Percentiles rank a stretch among this genome's conserved stretches.
These are phyloP conservation scores for Anolis sagrei DNA, from an alignment of 2,113 vertebrate species.

Conservation along the genomic window DNA sequence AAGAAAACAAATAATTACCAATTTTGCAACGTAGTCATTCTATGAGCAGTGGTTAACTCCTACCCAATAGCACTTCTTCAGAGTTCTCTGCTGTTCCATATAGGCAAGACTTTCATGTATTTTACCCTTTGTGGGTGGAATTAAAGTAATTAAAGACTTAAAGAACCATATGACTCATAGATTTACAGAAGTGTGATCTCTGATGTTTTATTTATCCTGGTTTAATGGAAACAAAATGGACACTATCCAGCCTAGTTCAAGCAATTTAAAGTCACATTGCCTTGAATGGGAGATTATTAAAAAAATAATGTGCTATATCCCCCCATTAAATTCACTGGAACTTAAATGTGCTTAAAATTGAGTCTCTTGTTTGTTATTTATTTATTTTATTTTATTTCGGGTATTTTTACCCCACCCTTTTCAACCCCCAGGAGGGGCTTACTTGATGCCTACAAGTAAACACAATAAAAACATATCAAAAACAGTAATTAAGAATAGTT, in stretches of 20 bases:
- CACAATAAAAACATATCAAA: too few species aligned
- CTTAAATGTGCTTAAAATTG: background rate
- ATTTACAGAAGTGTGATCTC: slow-evolving; percentile 1
- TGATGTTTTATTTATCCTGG: background rate
- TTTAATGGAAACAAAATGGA: background rate
- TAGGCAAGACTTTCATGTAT: background rate
- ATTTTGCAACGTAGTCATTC: background rate
- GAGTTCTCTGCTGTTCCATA: background rate
- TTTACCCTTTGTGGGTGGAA: background rate
- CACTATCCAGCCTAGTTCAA: background rate
- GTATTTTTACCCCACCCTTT: too few species aligned
- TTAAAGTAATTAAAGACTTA: slow-evolving; percentile 3
- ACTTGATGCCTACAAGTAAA: too few species aligned
- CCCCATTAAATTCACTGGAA: background rate
- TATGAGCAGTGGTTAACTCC: background rate
- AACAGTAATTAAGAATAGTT: too few species aligned
- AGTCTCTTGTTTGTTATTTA: too few species aligned
- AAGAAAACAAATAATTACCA: slow-evolving; percentile 2
- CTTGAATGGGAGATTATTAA: background rate
- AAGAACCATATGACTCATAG: background rate
- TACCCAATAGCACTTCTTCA: background rate
- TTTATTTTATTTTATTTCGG: too few species aligned
- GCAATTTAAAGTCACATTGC: background rate
- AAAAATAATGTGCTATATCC: background rate
- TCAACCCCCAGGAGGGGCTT: too few species aligned